Percentiles rank a stretch among this genome's conserved stretches.
phyloP scores from a whole-genome alignment of 2,888 invertebrate genomes.

The Melangyna quadrimaculata region DNA sequence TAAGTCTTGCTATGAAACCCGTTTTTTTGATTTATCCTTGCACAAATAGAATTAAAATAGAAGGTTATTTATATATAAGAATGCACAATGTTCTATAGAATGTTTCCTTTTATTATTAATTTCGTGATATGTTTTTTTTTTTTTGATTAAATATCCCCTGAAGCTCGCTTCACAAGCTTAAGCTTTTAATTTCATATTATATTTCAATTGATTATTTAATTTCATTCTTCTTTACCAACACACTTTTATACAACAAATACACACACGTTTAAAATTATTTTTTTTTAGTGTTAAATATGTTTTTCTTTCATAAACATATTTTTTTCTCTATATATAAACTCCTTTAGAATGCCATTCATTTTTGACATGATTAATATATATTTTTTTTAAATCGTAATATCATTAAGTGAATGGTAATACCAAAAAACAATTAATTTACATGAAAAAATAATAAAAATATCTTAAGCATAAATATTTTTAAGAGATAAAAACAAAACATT shows the following conservation, averaged over 20 bases:
- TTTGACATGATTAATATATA: conserved; percentile 68
- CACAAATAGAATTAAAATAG: conserved; percentile 39
- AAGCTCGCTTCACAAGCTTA: conserved; percentile 61
- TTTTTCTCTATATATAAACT: conserved; percentile 20
- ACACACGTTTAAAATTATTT: conserved; percentile 31
- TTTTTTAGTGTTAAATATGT: conserved; percentile 29
- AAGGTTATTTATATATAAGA: conserved; percentile 9
- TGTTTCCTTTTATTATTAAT: background rate
- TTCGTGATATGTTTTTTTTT: background rate
- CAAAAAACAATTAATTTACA: conserved; percentile 25
- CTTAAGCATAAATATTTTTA: conserved; percentile 12
- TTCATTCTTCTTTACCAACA: conserved; percentile 41
- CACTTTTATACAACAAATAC: conserved; percentile 43
- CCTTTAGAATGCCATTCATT: conserved; percentile 70
- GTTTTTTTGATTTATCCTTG: conserved; percentile 18
- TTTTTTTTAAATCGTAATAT: conserved; percentile 34
- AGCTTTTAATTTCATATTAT: conserved; percentile 31
- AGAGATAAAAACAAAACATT: conserved; percentile 7
- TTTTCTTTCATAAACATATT: conserved; percentile 24
- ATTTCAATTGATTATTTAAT: conserved; percentile 1
- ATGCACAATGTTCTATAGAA: conserved; percentile 42
- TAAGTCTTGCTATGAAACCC: background rate
- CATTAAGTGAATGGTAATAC: conserved; percentile 63
- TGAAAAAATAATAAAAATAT: conserved; percentile 8
- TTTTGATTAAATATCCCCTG: background rate